phyloP scores from a whole-genome alignment of 2,888 invertebrate genomes.

The Galerucella pusilla region DNA sequence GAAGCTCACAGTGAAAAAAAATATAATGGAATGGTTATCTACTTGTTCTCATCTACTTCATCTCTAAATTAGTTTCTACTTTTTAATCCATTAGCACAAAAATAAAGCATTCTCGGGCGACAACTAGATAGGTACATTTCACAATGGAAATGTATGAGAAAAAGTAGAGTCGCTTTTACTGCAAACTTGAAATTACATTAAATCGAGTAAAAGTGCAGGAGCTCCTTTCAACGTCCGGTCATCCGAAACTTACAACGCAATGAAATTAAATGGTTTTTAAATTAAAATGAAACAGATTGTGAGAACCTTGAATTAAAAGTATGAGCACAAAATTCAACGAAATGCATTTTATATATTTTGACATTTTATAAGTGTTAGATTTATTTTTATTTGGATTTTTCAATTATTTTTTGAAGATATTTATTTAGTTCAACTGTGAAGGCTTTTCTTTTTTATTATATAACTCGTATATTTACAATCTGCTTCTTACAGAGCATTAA shows the following conservation, averaged over 20 bases:
- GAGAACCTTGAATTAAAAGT: neutral
- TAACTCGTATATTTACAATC: too few species aligned
- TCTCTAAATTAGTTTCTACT: neutral
- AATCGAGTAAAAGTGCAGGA: conserved; percentile 3
- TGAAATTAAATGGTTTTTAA: neutral
- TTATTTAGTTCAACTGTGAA: too few species aligned
- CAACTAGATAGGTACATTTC: neutral
- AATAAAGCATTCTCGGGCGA: neutral
- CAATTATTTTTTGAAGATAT: too few species aligned
- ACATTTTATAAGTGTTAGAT: too few species aligned
- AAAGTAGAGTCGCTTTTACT: neutral
- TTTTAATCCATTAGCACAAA: neutral
- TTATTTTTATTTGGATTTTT: too few species aligned
- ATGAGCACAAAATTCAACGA: too few species aligned
- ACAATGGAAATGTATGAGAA: neutral
- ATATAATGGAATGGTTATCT: neutral
- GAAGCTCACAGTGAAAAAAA: neutral
- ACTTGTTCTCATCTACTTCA: neutral
- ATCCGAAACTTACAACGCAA: neutral
- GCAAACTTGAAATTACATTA: conserved; percentile 3
- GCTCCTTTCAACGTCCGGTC: conserved; percentile 3
- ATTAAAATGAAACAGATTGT: neutral
- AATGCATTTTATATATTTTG: too few species aligned
- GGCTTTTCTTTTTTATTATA: too few species aligned
- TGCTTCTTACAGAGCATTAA: too few species aligned